Evolutionary conservation across 2,797 vertebrate species (phyloP).

Genomic region (Columba guinea): DNA sequence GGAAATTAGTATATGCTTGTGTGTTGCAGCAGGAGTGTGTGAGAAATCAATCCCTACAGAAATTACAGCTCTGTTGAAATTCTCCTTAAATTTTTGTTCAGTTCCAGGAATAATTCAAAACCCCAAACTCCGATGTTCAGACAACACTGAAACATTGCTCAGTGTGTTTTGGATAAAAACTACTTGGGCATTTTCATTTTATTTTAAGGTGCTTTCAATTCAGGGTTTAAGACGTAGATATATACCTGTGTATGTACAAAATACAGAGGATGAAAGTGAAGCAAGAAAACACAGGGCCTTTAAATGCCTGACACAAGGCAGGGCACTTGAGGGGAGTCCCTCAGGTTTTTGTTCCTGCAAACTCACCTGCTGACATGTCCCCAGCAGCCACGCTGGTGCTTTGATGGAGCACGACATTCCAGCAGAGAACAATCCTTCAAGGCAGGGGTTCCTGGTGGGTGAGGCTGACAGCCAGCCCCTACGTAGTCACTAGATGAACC

Average conservation of each 20-base stretch:
- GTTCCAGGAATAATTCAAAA: background rate
- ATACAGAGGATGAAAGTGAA: background rate
- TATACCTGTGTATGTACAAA: background rate
- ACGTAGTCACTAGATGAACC: background rate
- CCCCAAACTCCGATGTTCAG: background rate
- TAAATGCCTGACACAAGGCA: background rate
- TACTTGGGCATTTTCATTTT: background rate
- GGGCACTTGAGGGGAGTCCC: fast-evolving
- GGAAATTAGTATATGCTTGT: background rate
- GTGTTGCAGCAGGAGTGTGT: background rate
- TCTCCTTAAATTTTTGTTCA: background rate
- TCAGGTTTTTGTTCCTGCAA: background rate
- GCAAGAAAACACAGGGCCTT: background rate
- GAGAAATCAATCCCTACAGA: background rate
- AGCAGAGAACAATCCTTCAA: background rate
- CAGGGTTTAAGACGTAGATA: background rate
- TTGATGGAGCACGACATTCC: background rate
- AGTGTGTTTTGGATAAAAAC: background rate
- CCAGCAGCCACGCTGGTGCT: background rate
- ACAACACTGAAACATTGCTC: background rate
- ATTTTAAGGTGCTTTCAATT: background rate
- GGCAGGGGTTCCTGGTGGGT: fast-evolving
- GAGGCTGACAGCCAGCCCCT: background rate
- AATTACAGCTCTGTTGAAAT: background rate
- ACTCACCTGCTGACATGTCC: background rate